Base-by-base conservation (phyloP, 2,888 invertebrate genomes). In the Lottia gigantea region DNA sequence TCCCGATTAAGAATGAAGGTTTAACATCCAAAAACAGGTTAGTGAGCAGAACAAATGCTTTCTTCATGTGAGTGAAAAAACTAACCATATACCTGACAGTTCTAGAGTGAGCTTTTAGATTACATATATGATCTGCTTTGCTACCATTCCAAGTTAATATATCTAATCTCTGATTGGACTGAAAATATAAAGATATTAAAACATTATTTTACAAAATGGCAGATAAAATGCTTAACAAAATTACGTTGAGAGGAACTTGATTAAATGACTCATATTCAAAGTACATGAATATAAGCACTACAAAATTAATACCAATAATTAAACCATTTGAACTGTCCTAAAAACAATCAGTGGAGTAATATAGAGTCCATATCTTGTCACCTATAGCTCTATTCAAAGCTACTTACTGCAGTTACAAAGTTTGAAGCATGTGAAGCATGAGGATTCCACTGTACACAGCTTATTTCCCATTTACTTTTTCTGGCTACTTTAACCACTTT, bases 361-460 rank as follows among this genome's bases (percentile, higher is more conserved):
- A n/a, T 55, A 6, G n/a, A 55, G 4, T 19, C 2, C 2, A 55
- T 3, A n/a, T n/a, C n/a, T n/a, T n/a, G n/a, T n/a, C n/a, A n/a
- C n/a, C n/a, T n/a, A n/a, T n/a, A n/a, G n/a, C n/a, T n/a, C n/a
- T 3, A 55, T 14, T 31, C 16, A 31, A 31, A 40, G 40, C 40
- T 40, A 89, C 92, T 91, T 90, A 96, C 96, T 74, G 96, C 95
- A 82, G 96, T 94, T 64, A 95, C 95, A 89, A 95, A 95, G 46
- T 94, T 90, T 62, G 86, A 81, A 83, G 94, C 93, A 85, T 94
- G 93, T 67, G 92, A 91, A 68, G 92, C 90, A 61, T 93, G 94
- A 67, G 95, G 95, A 86, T 95, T 96, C 94, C 96, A 97, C 90
- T 96, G 96, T 0, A 96, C 95, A 16, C 95, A 94, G 6, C 94